phyloP scores from a whole-genome alignment of 2,888 invertebrate genomes.

The Epinotia bilunana region DNA sequence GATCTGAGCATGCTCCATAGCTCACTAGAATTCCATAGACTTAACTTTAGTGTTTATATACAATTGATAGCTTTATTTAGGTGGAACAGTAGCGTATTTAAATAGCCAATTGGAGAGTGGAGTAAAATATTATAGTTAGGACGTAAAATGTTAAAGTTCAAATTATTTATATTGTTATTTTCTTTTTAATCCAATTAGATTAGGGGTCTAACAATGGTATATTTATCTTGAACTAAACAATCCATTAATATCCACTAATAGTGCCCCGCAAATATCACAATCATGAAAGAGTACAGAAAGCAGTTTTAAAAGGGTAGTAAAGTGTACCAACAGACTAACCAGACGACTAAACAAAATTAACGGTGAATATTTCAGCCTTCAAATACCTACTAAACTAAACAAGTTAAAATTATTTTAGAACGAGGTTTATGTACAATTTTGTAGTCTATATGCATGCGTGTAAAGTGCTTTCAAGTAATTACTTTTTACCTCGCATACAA shows the following conservation, averaged over 20 bases:
- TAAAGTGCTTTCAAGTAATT: background rate
- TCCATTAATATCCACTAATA: no score
- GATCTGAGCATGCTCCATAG: conserved; percentile 85
- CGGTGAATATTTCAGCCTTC: background rate
- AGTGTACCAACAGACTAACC: background rate
- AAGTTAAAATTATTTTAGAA: conserved; percentile 1
- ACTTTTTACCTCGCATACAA: background rate
- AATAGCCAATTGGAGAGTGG: no score
- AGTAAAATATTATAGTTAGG: no score
- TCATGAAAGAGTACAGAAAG: background rate
- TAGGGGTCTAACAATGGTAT: no score
- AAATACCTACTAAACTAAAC: background rate
- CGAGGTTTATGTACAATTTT: background rate
- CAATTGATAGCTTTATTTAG: no score
- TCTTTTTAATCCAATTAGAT: no score
- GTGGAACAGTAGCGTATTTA: no score
- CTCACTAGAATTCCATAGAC: conserved; percentile 51
- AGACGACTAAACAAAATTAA: background rate
- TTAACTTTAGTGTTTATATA: background rate
- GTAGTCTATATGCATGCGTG: background rate
- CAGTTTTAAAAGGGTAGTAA: background rate
- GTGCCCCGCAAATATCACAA: no score
- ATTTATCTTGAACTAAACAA: no score
- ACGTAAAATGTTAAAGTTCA: no score
- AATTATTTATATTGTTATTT: no score